Percentiles rank a stretch among this genome's conserved stretches.
phyloP scores from a whole-genome alignment of 2,888 invertebrate species.

The Luperina testacea region DNA sequence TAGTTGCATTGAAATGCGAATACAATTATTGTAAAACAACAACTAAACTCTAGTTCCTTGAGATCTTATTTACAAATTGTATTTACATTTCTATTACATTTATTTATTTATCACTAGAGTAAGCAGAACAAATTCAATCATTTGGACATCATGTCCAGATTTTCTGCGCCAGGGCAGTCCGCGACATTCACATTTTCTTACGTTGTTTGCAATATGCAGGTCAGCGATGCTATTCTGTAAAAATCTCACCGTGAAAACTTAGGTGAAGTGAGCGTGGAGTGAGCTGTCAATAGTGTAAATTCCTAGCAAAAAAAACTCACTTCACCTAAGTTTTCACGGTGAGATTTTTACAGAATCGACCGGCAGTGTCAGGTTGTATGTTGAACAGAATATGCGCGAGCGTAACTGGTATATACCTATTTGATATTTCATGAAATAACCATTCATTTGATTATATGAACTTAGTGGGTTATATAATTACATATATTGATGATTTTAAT shows the following conservation, averaged over 20 bases:
- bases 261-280: too few species aligned
- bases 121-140: slow-evolving; percentile 44
- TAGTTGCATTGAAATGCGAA: slow-evolving; percentile 64
- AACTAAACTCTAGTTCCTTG: slow-evolving; percentile 63
- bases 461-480: not conserved
- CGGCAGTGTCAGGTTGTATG: not conserved
- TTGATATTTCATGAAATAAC: not conserved
- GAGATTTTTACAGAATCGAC: too few species aligned
- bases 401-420: not conserved
- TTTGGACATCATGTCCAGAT: slow-evolving; percentile 1
- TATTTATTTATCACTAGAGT: slow-evolving; percentile 44
- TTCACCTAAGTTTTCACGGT: too few species aligned
- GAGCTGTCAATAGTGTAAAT: too few species aligned
- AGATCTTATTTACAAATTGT: slow-evolving; percentile 70
- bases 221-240: not conserved
- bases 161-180: not conserved
- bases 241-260: too few species aligned
- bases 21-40: slow-evolving; percentile 62
- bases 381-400: not conserved
- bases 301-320: too few species aligned
- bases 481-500: not conserved
- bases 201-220: not conserved
- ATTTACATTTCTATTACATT: slow-evolving; percentile 64
- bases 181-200: not conserved
- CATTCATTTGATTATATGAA: not conserved